Conservation (phyloP, 1,140 invertebrate genomes). For the Campoletis sonorensis region DNA sequence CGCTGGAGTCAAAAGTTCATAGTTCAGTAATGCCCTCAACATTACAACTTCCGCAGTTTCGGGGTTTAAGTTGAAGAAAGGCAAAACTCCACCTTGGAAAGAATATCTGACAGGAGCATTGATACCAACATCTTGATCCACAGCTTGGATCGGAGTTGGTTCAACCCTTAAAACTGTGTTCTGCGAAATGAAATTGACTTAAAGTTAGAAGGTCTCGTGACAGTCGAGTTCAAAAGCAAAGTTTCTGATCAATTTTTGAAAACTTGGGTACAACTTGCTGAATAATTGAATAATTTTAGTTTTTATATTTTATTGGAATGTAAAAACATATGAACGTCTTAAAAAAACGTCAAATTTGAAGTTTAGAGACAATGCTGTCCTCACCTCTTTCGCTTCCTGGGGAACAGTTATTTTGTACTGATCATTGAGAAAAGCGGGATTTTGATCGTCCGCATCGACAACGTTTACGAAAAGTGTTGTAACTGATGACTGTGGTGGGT, state of each 20-base stretch:
- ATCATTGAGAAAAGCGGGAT: constrained; percentile 88
- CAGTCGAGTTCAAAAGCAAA: too few species aligned
- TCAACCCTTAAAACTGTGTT: constrained; percentile 78
- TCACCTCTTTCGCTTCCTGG: constrained; percentile 79
- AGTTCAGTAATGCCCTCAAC: constrained; percentile 79
- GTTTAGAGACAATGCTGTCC: not conserved
- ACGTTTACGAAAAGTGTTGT: constrained; percentile 87
- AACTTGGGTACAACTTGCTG: too few species aligned
- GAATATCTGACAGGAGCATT: constrained; percentile 85
- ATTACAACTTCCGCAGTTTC: constrained; percentile 81
- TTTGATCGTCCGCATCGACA: constrained; percentile 95
- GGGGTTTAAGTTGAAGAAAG: constrained; percentile 77
- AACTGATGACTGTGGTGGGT: constrained; percentile 85
- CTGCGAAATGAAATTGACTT: constrained; percentile 67
- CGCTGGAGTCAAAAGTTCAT: constrained; percentile 81
- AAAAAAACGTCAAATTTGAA: too few species aligned
- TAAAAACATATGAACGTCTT: too few species aligned
- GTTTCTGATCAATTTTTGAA: too few species aligned
- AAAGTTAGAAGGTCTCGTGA: not conserved
- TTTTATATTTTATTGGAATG: too few species aligned
- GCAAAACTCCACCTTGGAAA: constrained; percentile 74
- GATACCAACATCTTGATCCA: constrained; percentile 90
- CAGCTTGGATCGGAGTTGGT: constrained; percentile 82
- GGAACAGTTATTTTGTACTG: constrained; percentile 86
- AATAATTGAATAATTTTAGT: too few species aligned